These are phyloP conservation scores for Zoroaster sp. DNA, from an alignment of 53 echinoderm and acorn worm species.

Conservation along the genomic window DNA sequence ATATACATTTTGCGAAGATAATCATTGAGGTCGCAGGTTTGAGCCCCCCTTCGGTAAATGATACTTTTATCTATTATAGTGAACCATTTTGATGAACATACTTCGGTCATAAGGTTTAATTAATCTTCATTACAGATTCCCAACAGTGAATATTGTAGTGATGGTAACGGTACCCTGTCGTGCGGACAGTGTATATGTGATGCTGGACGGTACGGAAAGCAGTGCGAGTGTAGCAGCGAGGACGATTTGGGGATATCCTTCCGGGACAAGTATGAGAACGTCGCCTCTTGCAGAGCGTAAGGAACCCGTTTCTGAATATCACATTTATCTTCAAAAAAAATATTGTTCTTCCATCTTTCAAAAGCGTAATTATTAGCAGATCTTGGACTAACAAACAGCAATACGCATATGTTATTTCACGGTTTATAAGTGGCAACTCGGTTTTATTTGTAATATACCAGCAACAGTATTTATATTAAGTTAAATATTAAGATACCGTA, in stretches of 20 bases:
- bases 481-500: too few species aligned
- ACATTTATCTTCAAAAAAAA: too few species aligned
- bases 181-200: slow-evolving; percentile 90
- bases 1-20: too few species aligned
- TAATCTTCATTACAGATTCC: slow-evolving; percentile 16
- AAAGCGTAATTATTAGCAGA: too few species aligned
- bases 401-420: not conserved
- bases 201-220: slow-evolving; percentile 76
- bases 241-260: slow-evolving; percentile 30
- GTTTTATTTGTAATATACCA: too few species aligned
- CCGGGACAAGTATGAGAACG: slow-evolving; percentile 71
- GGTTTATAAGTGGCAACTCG: too few species aligned
- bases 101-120: too few species aligned
- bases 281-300: slow-evolving; percentile 83
- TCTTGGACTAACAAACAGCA: not conserved
- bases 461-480: too few species aligned
- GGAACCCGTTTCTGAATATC: too few species aligned
- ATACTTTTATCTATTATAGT: not conserved
- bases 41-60: not conserved
- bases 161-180: slow-evolving; percentile 87
- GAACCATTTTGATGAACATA: too few species aligned
- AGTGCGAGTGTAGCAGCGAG: slow-evolving; percentile 90
- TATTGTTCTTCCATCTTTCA: too few species aligned
- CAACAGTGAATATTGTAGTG: slow-evolving; percentile 65
- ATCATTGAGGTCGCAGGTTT: not conserved